Evolutionary conservation across 2,888 invertebrate species (phyloP), one percentile per base, ranked within the genome.

Genomic region (Tanytarsus gracilentus): DNA sequence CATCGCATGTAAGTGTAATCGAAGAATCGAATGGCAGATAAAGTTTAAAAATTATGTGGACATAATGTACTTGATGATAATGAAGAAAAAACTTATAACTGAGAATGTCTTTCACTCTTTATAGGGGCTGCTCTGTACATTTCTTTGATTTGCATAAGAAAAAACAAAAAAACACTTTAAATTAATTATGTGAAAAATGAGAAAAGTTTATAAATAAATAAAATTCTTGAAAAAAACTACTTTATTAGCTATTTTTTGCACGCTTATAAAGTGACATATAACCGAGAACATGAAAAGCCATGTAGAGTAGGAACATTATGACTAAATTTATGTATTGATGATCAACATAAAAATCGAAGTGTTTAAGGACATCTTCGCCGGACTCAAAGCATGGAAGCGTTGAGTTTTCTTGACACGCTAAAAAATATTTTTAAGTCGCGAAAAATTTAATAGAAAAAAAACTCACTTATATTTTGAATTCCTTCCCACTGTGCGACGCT

Each of bases 401-500:
- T 0, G 77, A 72, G 59, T 78, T 75, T 30, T 73, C 71, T 56
- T 79, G 77, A 69, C 88, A 88, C 30, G 81, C 85, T 85, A 69
- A 14, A 64, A 64, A 66, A 60, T 59, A 59, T 44, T 51, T 7
- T 30, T 29, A 50, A 8, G 33, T 4, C 11, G 14, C 63, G 64
- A 50, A 39, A 44, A 16, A 18, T 44, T 26, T 48, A 51, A 61
- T 52, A 48, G 49, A 7, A 49, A 7, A 26, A 27, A 39, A 30
- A 75, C 79, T 80, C 75, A 88, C 86, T 80, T 64, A 86, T 86
- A 69, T 86, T 85, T 61, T 79, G 76, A 2, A 89, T 78, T 9
- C 83, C 84, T 56, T 81, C 77, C 92, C 90, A 91, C 68, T 91
- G 91, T 11, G 87, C 73, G 64, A 89, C 85, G 53, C 84, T 84